These are phyloP conservation scores for Scleropages formosus DNA, from an alignment of 2,797 vertebrate species.

Conservation along the genomic window DNA sequence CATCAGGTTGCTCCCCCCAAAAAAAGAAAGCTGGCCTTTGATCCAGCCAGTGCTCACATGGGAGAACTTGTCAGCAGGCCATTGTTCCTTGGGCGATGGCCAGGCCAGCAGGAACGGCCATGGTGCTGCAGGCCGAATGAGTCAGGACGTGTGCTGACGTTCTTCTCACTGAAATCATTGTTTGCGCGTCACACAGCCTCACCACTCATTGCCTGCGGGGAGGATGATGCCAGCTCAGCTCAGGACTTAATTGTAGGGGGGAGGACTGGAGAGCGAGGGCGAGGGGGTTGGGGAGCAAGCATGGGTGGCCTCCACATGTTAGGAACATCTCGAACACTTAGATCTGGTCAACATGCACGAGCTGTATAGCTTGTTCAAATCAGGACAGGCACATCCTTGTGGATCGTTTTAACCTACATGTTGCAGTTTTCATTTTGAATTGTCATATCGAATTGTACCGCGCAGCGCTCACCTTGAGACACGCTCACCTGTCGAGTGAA, in stretches of 20 bases:
- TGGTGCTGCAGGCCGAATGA: conserved; percentile 51
- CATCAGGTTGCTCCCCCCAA: no score
- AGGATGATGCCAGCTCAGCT: not conserved
- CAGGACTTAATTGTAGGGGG: not conserved
- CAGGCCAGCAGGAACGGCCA: conserved; percentile 45
- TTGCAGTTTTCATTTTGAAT: not conserved
- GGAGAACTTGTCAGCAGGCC: conserved; percentile 33
- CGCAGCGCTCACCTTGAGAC: not conserved
- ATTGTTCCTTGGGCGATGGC: conserved; percentile 45
- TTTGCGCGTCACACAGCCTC: conserved; percentile 32
- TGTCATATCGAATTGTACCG: conserved; percentile 28
- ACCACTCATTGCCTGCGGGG: conserved; percentile 32
- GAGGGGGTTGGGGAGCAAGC: no score
- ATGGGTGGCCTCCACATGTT: not conserved
- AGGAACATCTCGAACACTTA: not conserved
- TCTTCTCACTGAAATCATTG: conserved; percentile 34
- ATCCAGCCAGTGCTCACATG: not conserved
- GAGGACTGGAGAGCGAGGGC: not conserved
- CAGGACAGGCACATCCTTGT: not conserved
- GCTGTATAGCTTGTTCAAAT: conserved; percentile 9
- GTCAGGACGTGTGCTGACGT: conserved; percentile 36
- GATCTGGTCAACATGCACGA: not conserved
- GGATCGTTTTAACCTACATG: not conserved
- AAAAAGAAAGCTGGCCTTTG: not conserved
- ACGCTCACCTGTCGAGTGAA: no score